phyloP scores from a whole-genome alignment of 1,140 invertebrate species.

The Drosophila orosa region DNA sequence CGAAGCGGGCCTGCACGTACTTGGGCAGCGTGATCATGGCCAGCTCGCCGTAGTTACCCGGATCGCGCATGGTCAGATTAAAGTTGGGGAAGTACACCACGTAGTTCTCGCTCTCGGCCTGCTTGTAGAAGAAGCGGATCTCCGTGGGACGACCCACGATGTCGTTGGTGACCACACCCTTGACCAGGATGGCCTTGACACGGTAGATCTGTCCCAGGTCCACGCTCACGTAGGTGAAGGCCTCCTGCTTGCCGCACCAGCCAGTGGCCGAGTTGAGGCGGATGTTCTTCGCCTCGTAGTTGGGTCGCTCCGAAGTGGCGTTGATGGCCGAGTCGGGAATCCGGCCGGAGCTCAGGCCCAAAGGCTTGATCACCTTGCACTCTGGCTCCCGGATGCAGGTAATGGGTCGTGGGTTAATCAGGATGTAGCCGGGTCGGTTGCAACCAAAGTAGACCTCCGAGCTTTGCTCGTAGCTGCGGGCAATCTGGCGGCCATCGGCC shows the following conservation, averaged over 20 bases:
- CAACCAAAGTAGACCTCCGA: slow-evolving; percentile 96
- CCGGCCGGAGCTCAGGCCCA: slow-evolving; percentile 95
- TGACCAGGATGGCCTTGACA: slow-evolving; percentile 96
- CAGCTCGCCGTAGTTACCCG: slow-evolving; percentile 96
- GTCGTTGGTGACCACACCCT: slow-evolving; percentile 97
- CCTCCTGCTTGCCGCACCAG: slow-evolving; percentile 97
- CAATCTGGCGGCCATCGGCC: slow-evolving; percentile 94
- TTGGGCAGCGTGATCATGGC: slow-evolving; percentile 98
- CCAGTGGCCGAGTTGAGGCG: slow-evolving; percentile 96
- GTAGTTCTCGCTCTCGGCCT: slow-evolving; percentile 96
- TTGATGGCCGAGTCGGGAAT: slow-evolving; percentile 98
- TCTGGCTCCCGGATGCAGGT: slow-evolving; percentile 96
- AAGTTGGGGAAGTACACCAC: slow-evolving; percentile 98
- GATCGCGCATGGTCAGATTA: slow-evolving; percentile 95
- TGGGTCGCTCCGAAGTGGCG: slow-evolving; percentile 95
- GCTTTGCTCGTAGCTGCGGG: slow-evolving; percentile 96
- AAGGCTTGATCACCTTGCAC: slow-evolving; percentile 95
- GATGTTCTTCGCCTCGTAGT: slow-evolving; percentile 95
- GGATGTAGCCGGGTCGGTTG: slow-evolving; percentile 95
- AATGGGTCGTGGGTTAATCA: slow-evolving; percentile 95
- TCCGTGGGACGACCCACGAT: slow-evolving; percentile 97
- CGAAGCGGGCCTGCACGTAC: slow-evolving; percentile 96
- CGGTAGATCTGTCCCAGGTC: slow-evolving; percentile 95
- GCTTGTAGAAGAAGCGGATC: slow-evolving; percentile 98
- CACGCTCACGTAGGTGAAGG: slow-evolving; percentile 97